Evolutionary conservation across 2,113 vertebrate genomes (phyloP).

Genomic region (Synodontis membranacea): DNA sequence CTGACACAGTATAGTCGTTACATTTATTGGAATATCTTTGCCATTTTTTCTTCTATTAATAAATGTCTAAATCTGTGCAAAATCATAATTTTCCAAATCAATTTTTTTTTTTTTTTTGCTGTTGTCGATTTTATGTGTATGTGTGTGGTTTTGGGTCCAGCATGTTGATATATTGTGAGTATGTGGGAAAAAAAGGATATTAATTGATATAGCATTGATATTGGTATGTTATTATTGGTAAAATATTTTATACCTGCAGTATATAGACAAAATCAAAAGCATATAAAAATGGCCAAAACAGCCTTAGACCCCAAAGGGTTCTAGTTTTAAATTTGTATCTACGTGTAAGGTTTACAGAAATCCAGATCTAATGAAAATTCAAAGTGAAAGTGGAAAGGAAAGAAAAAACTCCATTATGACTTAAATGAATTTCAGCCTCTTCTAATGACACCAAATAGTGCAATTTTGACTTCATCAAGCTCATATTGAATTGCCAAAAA

Average conservation of each 20-base stretch:
- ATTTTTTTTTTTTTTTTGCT: too few relatives aligned
- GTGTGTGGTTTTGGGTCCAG: too few relatives aligned
- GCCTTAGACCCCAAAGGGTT: not conserved
- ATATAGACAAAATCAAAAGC: not conserved
- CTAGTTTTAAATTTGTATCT: not conserved
- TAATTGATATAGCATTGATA: not conserved
- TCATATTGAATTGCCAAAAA: not conserved
- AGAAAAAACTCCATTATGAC: not conserved
- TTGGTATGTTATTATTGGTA: too few relatives aligned
- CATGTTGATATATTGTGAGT: too few relatives aligned
- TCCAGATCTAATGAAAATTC: not conserved
- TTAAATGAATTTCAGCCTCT: not conserved
- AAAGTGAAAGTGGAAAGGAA: not conserved
- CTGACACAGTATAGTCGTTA: too few relatives aligned
- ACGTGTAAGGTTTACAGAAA: not conserved
- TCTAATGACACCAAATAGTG: not conserved
- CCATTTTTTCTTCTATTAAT: too few relatives aligned
- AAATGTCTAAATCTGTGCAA: too few relatives aligned
- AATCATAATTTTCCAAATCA: too few relatives aligned
- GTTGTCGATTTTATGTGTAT: too few relatives aligned
- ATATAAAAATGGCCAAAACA: not conserved
- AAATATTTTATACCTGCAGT: too few relatives aligned
- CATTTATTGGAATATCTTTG: too few relatives aligned
- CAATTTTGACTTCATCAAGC: not conserved
- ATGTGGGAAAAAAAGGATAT: too few relatives aligned